Percentiles rank a stretch among this genome's conserved stretches.
Conservation (phyloP, 2,888 invertebrate species). For the Chloroclystis v-ata region DNA sequence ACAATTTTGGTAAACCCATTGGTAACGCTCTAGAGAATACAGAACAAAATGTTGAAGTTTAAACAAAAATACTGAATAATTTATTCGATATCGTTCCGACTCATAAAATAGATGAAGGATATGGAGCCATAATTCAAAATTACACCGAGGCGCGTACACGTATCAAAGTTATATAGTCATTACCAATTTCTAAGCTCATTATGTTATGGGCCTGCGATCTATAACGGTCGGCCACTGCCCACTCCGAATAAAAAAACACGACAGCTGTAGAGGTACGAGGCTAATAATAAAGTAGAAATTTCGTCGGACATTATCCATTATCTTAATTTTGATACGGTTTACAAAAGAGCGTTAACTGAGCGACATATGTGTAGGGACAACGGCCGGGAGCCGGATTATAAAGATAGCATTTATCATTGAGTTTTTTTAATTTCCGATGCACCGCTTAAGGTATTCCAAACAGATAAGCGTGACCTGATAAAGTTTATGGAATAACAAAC, state of each 20-base stretch:
- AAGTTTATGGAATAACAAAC: constrained; percentile 12
- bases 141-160: constrained; percentile 46
- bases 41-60: constrained; percentile 19
- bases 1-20: constrained; percentile 14
- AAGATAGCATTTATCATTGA: constrained; percentile 39
- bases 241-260: constrained; percentile 57
- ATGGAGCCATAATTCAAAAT: constrained; percentile 56
- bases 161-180: constrained; percentile 64
- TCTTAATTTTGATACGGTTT: constrained; percentile 74
- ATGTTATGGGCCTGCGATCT: constrained; percentile 64
- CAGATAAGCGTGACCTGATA: constrained; percentile 17
- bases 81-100: constrained; percentile 37
- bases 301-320: constrained; percentile 70
- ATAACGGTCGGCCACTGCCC: constrained; percentile 62
- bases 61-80: constrained; percentile 25
- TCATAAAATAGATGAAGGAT: constrained; percentile 47
- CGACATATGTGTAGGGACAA: constrained; percentile 58
- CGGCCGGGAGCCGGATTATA: constrained; percentile 38
- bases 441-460: constrained; percentile 25
- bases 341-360: constrained; percentile 71
- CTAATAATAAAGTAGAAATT: constrained; percentile 68
- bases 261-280: constrained; percentile 58
- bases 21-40: constrained; percentile 18
- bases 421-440: constrained; percentile 26
- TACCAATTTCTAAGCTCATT: constrained; percentile 70